Conservation (phyloP, 2,888 invertebrate genomes). For the Hymenopus coronatus region DNA sequence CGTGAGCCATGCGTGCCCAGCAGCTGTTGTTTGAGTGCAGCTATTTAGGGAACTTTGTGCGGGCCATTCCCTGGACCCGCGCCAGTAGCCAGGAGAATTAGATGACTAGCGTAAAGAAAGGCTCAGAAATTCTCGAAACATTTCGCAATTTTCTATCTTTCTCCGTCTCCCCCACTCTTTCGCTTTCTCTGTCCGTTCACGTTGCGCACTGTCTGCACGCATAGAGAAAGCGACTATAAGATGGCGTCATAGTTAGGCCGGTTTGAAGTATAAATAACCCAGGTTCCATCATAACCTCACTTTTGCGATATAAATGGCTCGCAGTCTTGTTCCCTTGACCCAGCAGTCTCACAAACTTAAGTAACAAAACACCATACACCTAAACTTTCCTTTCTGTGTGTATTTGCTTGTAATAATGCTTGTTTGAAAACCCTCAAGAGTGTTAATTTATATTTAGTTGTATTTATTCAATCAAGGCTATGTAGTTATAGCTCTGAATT, state of each 20-base stretch:
- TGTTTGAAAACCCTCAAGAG: no score
- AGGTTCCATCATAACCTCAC: background rate
- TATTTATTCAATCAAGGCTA: no score
- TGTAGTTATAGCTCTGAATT: no score
- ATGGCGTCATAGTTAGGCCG: background rate
- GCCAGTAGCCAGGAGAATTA: background rate
- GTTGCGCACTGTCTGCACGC: background rate
- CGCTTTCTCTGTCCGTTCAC: background rate
- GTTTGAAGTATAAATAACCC: background rate
- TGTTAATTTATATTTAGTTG: no score
- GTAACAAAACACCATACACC: no score
- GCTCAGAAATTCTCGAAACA: background rate
- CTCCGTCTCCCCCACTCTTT: background rate
- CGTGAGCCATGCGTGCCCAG: no score
- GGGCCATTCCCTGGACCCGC: background rate
- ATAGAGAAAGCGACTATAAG: background rate
- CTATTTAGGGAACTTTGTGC: background rate
- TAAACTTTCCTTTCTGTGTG: no score
- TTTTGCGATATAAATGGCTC: background rate
- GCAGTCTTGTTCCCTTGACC: background rate
- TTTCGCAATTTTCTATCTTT: background rate
- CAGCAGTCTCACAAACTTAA: background rate
- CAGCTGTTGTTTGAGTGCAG: background rate
- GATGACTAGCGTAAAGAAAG: background rate
- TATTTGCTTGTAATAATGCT: background rate